These are phyloP conservation scores for Leptinotarsa defecta DNA, from an alignment of 1,140 invertebrate species.

Conservation along the genomic window DNA sequence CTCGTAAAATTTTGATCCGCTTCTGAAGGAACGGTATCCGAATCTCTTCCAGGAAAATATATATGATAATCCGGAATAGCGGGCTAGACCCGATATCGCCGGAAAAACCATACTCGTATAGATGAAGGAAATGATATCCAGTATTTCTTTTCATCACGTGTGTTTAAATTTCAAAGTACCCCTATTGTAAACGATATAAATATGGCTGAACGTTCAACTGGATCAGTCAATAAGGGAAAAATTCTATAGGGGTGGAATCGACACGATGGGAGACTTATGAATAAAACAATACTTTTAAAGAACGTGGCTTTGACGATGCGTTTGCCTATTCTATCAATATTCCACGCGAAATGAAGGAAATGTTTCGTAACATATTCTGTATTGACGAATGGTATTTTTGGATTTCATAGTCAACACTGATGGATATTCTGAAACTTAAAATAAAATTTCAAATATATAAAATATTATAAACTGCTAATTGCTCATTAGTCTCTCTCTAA, in stretches of 20 bases:
- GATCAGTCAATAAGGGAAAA: conserved; percentile 54
- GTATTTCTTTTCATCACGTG: conserved; percentile 32
- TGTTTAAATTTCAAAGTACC: conserved; percentile 33
- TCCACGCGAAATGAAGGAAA: conserved; percentile 32
- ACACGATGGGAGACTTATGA: conserved; percentile 48
- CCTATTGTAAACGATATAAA: conserved; percentile 44
- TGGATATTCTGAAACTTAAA: too few relatives aligned
- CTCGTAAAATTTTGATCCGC: too few relatives aligned
- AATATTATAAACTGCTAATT: too few relatives aligned
- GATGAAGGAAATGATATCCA: conserved; percentile 30
- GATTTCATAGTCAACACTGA: too few relatives aligned
- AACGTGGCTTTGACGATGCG: conserved; percentile 35
- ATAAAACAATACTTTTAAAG: conserved; percentile 54
- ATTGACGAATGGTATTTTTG: neutral
- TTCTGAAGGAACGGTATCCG: neutral
- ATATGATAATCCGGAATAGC: neutral
- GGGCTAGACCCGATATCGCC: neutral
- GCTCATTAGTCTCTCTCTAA: too few relatives aligned
- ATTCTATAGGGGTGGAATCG: conserved; percentile 47
- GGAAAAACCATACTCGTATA: conserved; percentile 20
- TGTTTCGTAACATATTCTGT: neutral
- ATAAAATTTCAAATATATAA: too few relatives aligned
- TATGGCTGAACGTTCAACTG: conserved; percentile 48
- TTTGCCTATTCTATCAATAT: conserved; percentile 41
- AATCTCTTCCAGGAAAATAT: neutral